Base-by-base conservation (phyloP, 1,140 invertebrate genomes). In the Platyura marginata region DNA sequence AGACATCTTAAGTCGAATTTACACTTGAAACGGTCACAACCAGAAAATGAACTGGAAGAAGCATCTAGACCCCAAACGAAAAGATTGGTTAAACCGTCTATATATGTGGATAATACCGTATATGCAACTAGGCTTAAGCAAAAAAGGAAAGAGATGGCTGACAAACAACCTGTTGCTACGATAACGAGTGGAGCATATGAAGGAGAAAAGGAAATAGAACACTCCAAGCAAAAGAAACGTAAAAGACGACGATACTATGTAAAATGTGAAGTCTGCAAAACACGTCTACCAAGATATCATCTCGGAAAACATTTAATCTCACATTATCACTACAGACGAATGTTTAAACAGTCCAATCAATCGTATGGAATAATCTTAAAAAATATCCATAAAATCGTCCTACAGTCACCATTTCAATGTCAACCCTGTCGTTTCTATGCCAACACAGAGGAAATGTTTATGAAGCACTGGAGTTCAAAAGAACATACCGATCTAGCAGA, bases 271-370 rank as follows among this genome's bases (percentile, higher is more conserved):
- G 77, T 80, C 42, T 87, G 81, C 47, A 69, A 69, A 21, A 72
- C 73, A 13, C 69, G 71, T 48, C 76, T 85, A 20, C 68, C 67
- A 41, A 66, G 68, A 3, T 66, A 76, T 44, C 61, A 81, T 47
- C 75, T 86, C 62, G 81, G 83, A 42, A 85, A 85, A 56, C 83
- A 87, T 63, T 65, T 87, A 41, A 81, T 87, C 43, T 86, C 81
- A 21, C 79, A 80, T 59, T 87, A 79, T 59, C 83, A 86, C 56
- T 83, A 77, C 51, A 68, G 78, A 49, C 77, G 78, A 51, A 71
- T 73, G 45, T 65, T 61, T 47, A 51, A 54, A 46, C 61, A 54
- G 53, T 61, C 64, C 34, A 44, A 19, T 10, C 37, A 45, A 18
- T 47, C 49, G 0, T 42, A 57, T 40, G 65, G 69, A 44, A 63